Evolutionary conservation across 2,113 vertebrate genomes (phyloP).

Genomic region (Peucedramus taeniatus): DNA sequence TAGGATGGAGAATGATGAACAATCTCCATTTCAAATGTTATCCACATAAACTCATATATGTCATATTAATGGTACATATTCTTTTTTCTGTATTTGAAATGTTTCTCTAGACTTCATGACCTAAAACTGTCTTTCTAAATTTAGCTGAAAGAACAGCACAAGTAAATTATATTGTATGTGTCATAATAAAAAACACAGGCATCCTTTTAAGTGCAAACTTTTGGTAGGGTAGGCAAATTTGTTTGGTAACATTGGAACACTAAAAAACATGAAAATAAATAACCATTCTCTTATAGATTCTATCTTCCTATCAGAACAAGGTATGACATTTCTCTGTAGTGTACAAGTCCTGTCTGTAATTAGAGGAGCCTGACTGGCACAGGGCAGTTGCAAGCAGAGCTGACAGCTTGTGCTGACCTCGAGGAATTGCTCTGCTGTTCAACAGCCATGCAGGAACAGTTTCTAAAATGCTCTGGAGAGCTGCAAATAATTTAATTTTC

Average conservation of each 20-base stretch:
- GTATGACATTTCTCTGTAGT: not conserved
- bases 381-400: not conserved
- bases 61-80: not conserved
- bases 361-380: not conserved
- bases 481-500: not conserved
- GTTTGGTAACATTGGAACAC: too few species aligned
- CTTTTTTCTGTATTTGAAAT: not conserved
- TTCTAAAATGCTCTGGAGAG: not conserved
- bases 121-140: slow-evolving; percentile 59
- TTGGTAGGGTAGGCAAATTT: too few species aligned
- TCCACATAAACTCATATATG: not conserved
- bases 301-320: not conserved
- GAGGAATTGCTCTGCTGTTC: not conserved
- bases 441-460: not conserved
- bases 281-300: not conserved
- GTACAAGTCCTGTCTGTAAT: not conserved
- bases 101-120: slow-evolving; percentile 32
- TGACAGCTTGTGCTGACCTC: slow-evolving; percentile 10
- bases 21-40: not conserved
- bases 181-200: not conserved
- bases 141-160: slow-evolving; percentile 28
- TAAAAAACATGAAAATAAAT: slow-evolving; percentile 5
- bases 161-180: slow-evolving; percentile 21
- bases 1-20: not conserved
- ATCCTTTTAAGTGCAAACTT: slow-evolving; percentile 57